Conservation (phyloP, 2,888 invertebrate species). For the Cosmorhoe ocellata region DNA sequence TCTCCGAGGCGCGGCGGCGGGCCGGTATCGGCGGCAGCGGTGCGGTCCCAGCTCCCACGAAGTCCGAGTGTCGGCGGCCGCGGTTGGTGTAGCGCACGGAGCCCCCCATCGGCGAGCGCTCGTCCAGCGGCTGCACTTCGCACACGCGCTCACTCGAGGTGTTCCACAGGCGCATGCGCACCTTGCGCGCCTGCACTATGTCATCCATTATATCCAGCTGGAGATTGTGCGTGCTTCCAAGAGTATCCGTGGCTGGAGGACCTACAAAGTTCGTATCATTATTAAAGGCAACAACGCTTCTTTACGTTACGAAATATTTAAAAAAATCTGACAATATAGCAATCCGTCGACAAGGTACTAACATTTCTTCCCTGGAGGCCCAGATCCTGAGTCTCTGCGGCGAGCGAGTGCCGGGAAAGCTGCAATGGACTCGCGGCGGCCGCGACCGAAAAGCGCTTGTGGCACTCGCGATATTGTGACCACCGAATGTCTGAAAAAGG, state of each 20-base stretch:
- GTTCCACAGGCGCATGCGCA: conserved; percentile 92
- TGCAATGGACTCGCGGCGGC: conserved; percentile 91
- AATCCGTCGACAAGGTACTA: conserved; percentile 37
- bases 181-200: conserved; percentile 91
- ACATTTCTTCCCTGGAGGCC: conserved; percentile 60
- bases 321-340: not conserved
- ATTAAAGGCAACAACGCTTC: not conserved
- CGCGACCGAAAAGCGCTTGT: conserved; percentile 88
- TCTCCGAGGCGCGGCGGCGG: conserved; percentile 87
- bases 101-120: conserved; percentile 78
- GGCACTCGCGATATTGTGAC: conserved; percentile 93
- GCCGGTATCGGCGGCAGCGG: conserved; percentile 84
- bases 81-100: conserved; percentile 84
- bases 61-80: conserved; percentile 88
- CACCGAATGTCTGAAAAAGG: conserved; percentile 87
- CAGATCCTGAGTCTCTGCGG: conserved; percentile 66
- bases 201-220: conserved; percentile 95
- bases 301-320: not conserved
- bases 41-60: conserved; percentile 69
- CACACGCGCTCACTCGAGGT: conserved; percentile 91
- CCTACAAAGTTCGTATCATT: conserved; percentile 55
- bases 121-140: conserved; percentile 91
- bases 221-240: conserved; percentile 91
- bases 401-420: conserved; percentile 85
- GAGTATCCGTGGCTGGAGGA: conserved; percentile 86